Conservation (phyloP, 1,140 invertebrate genomes). For the Heliothis virescens region DNA sequence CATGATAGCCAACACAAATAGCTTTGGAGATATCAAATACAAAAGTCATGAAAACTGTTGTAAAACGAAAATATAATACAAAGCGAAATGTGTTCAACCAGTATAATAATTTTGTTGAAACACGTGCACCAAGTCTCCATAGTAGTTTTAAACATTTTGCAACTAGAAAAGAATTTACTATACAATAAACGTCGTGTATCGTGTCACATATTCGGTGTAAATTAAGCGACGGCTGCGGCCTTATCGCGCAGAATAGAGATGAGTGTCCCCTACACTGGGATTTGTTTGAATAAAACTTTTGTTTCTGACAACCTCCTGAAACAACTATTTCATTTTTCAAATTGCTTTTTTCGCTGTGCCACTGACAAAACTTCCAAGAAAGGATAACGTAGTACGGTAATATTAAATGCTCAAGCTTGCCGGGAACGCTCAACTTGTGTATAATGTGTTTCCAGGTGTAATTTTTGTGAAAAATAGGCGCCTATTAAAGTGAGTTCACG, state of each 20-base stretch:
- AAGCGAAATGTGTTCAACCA: conserved; percentile 11
- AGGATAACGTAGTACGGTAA: conserved; percentile 44
- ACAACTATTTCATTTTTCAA: conserved; percentile 47
- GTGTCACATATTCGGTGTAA: conserved; percentile 60
- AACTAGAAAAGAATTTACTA: conserved; percentile 33
- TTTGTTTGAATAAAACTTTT: conserved; percentile 59
- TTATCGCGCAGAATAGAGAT: conserved; percentile 55
- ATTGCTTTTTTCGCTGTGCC: conserved; percentile 39
- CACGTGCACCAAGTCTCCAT: conserved; percentile 21
- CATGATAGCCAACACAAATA: not conserved
- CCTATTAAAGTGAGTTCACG: conserved; percentile 42
- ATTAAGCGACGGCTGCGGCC: conserved; percentile 60
- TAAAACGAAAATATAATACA: conserved; percentile 13
- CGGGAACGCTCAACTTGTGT: conserved; percentile 40
- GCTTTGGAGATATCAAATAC: not conserved
- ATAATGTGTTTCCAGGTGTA: conserved; percentile 49
- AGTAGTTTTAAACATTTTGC: conserved; percentile 36
- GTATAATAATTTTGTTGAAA: conserved; percentile 30
- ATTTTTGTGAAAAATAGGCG: conserved; percentile 49
- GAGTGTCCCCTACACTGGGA: conserved; percentile 54
- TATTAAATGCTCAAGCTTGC: conserved; percentile 24
- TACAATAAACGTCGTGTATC: conserved; percentile 36
- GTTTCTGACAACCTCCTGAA: conserved; percentile 25
- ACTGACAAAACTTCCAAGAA: conserved; percentile 37
- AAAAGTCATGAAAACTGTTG: conserved; percentile 17